phyloP scores from a whole-genome alignment of 2,888 invertebrate genomes.

The Sepiola atlantica region DNA sequence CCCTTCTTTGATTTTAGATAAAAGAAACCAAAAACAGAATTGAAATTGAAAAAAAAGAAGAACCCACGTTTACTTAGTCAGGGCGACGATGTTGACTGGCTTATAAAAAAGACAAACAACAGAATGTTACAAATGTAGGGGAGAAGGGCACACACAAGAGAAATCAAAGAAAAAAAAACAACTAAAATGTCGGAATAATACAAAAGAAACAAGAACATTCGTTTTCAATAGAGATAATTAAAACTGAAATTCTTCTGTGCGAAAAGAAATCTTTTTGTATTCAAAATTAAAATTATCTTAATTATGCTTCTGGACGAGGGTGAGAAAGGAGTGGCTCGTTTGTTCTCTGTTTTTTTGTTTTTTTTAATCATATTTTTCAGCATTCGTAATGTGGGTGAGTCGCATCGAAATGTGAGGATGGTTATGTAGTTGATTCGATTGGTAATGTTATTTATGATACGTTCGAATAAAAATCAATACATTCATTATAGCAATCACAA shows the following conservation, averaged over 20 bases:
- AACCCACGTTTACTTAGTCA: background rate
- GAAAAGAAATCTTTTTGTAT: background rate
- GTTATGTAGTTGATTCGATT: background rate
- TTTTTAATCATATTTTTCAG: background rate
- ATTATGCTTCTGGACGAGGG: background rate
- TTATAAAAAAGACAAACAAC: background rate
- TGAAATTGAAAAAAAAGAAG: too few relatives aligned
- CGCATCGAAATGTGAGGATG: background rate
- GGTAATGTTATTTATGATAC: too few relatives aligned
- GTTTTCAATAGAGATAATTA: slow-evolving; percentile 32
- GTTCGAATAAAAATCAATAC: too few relatives aligned
- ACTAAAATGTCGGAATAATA: background rate
- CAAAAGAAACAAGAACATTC: background rate
- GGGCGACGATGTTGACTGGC: background rate
- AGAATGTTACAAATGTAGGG: background rate
- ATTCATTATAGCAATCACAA: too few relatives aligned
- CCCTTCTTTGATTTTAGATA: too few relatives aligned
- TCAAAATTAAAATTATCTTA: background rate
- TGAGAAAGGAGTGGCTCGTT: background rate
- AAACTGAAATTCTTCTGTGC: background rate
- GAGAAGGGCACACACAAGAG: too few relatives aligned
- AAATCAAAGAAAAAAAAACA: background rate
- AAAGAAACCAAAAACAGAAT: too few relatives aligned
- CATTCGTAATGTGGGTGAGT: background rate
- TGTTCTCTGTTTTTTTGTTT: background rate